phyloP scores from a whole-genome alignment of 37 sponge, comb jelly and placozoan genomes.

The Hexactinellida sp. region DNA sequence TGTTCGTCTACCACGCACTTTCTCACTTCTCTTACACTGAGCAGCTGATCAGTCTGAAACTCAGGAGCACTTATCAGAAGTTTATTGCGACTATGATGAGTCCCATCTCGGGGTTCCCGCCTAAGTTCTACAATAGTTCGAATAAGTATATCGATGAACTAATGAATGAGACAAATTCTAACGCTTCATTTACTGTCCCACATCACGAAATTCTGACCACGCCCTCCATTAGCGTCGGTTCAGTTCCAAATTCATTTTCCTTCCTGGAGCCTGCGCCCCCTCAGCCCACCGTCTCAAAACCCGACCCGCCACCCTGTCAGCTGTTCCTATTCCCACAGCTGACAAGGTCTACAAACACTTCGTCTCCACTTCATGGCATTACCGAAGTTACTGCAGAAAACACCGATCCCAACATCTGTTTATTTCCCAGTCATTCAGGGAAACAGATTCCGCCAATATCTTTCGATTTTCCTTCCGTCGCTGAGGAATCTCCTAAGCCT shows the following conservation, averaged over 20 bases:
- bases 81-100: conserved; percentile 2
- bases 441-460: not conserved
- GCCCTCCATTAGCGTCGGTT: not conserved
- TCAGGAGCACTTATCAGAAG: not conserved
- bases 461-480: not conserved
- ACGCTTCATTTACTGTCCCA: not conserved
- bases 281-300: not conserved
- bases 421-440: not conserved
- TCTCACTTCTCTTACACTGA: not conserved
- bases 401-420: no score
- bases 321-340: not conserved
- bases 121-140: conserved; percentile 11
- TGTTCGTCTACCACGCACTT: not conserved
- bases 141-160: not conserved
- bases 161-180: not conserved
- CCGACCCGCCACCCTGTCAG: not conserved
- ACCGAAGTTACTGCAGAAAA: not conserved
- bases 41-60: not conserved
- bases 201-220: not conserved
- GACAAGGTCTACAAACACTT: not conserved
- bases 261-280: not conserved
- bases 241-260: not conserved
- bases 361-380: not conserved
- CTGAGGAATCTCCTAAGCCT: not conserved
- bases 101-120: not conserved